phyloP scores from a whole-genome alignment of 2,797 vertebrate species.

The Crenuchus spilurus region DNA sequence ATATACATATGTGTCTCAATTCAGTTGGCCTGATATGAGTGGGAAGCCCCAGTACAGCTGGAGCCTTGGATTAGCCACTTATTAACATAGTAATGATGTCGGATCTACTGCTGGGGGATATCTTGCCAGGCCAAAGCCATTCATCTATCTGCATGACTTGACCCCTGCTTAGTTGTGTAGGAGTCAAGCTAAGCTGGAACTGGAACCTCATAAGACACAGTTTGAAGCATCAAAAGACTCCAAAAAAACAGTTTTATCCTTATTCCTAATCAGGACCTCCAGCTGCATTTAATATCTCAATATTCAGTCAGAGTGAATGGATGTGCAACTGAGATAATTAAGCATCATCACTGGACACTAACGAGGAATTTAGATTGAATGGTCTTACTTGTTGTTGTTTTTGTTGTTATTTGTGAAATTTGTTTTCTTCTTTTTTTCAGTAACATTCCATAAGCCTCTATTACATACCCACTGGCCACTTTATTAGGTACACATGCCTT shows the following conservation, averaged over 20 bases:
- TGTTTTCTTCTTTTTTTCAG: neutral
- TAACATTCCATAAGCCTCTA: neutral
- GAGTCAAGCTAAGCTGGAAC: constrained; percentile 2
- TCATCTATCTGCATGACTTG: constrained; percentile 6
- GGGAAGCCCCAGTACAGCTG: neutral
- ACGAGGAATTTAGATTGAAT: neutral
- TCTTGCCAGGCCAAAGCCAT: neutral
- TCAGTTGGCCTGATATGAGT: neutral
- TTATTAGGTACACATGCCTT: no score
- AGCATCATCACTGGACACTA: neutral
- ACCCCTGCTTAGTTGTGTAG: constrained; percentile 7
- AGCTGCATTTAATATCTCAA: neutral
- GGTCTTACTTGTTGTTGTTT: neutral
- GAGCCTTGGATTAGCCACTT: constrained; percentile 9
- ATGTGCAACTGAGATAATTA: neutral
- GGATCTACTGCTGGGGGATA: neutral
- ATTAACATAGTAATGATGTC: constrained; percentile 23
- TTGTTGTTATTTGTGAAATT: neutral
- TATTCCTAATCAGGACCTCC: neutral
- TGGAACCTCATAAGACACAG: neutral
- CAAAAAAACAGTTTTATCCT: no score
- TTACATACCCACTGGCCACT: no score
- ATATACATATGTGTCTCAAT: neutral
- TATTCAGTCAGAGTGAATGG: neutral
- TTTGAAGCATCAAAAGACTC: neutral